phyloP scores from a whole-genome alignment of 2,113 vertebrate species.

The Peromyscus californicus region DNA sequence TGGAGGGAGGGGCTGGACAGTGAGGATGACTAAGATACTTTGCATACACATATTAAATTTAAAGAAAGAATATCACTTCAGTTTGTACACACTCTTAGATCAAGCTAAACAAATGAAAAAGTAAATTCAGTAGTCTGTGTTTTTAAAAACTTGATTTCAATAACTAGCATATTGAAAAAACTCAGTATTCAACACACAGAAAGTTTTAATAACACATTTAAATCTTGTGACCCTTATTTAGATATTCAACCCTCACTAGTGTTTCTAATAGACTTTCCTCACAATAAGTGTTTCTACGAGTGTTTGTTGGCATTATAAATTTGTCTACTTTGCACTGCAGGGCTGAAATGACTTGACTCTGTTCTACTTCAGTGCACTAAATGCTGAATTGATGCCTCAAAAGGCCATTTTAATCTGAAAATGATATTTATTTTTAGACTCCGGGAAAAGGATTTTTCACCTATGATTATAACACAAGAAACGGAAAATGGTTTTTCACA shows the following conservation, averaged over 20 bases:
- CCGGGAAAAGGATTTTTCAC: constrained; percentile 34
- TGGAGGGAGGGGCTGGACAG: accelerated
- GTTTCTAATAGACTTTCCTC: constrained; percentile 72
- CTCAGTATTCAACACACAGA: neutral
- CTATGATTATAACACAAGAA: constrained; percentile 64
- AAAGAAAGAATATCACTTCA: neutral
- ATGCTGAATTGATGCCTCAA: constrained; percentile 41
- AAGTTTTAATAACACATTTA: constrained; percentile 68
- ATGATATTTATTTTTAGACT: constrained; percentile 53
- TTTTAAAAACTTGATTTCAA: constrained; percentile 57
- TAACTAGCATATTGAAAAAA: constrained; percentile 54
- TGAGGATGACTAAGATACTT: no score
- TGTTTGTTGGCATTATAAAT: constrained; percentile 54
- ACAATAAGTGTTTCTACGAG: constrained; percentile 21
- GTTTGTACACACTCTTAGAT: neutral
- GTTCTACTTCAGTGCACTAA: neutral
- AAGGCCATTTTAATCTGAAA: neutral
- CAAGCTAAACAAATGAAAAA: neutral
- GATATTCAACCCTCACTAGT: constrained; percentile 73
- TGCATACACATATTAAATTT: neutral
- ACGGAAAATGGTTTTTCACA: constrained; percentile 69
- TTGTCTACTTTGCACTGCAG: neutral
- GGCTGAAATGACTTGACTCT: neutral
- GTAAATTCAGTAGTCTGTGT: constrained; percentile 2
- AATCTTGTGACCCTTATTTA: constrained; percentile 70